Evolutionary conservation across 2,113 vertebrate species (phyloP), one percentile per base, ranked within the genome.

Genomic region (Platichthys stellatus): DNA sequence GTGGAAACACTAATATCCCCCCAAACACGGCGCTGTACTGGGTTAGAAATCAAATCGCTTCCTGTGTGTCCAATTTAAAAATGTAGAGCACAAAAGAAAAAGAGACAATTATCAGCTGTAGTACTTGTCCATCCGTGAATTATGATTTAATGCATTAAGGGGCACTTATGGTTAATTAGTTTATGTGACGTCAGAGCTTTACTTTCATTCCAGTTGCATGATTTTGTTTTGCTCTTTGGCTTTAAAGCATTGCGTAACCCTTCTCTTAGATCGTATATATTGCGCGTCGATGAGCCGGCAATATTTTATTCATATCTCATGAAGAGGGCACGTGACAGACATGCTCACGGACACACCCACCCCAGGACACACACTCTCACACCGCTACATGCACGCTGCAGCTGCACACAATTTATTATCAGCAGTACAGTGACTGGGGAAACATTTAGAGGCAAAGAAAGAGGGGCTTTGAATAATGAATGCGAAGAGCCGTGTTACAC

Each of bases 391-490:
- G 63, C 63, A 53, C 51, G 24, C 35, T 13, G 65, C 63, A 45
- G 17, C 17, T 5, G 47, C 63, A 40, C 84, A 81, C 68, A 38
- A 73, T 78, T 83, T 84, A 87, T 92, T 80, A 82, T 84, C 79
- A 49, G 12, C 43, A 23, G 84, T 89, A 85, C 85, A 86, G 87
- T 92, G 88, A 90, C 83, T 84, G 82, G 78, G 89, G 84, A 85
- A 90, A 86, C 81, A 86, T 93, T 93, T 91, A 83, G 85, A 88
- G 75, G 84, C 74, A 79, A 80, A 89, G 86, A 91, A 89, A 90
- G 85, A 88, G 85, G 76, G 59, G 88, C 85, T 86, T 87, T 93
- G 91, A 92, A 93, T 93, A 93, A 93, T 92, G 79, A 85, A 93
- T 92, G 89, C 4, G 47, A 85, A 89, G 91, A 92, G 88, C 89